A percentile compares a stretch with the other conserved stretches of the same genome.
Conservation (phyloP, 2,113 vertebrate species). For the Coryphaenoides rupestris region DNA sequence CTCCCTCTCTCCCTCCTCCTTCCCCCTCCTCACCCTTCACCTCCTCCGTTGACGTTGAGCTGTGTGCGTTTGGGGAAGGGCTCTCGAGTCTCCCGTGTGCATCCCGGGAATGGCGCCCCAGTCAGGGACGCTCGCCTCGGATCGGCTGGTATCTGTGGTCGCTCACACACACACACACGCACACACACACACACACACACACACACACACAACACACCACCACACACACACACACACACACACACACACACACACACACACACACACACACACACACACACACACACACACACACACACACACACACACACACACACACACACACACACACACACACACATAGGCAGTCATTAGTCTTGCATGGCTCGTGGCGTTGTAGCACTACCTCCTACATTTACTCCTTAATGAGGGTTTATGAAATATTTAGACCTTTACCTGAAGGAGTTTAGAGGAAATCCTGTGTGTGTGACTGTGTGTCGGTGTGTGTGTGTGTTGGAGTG, state of each 20-base stretch:
- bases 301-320: neutral
- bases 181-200: no score
- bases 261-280: constrained; percentile 14
- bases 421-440: constrained; percentile 59
- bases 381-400: no score
- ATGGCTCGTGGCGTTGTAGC: no score
- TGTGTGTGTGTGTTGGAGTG: constrained; percentile 17
- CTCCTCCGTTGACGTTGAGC: no score
- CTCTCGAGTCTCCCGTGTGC: no score
- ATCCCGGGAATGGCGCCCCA: constrained; percentile 26
- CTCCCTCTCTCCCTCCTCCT: no score
- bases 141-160: constrained; percentile 47
- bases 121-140: constrained; percentile 44
- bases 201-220: neutral
- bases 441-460: constrained; percentile 16
- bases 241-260: constrained; percentile 22
- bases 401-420: constrained; percentile 66
- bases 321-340: neutral
- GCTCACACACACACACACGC: constrained; percentile 39
- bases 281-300: neutral
- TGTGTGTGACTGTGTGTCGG: neutral
- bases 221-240: neutral
- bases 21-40: no score
- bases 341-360: neutral
- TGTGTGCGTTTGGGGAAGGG: no score